Conservation (phyloP, 2,797 vertebrate species). For the Rhyacichthys aspro region DNA sequence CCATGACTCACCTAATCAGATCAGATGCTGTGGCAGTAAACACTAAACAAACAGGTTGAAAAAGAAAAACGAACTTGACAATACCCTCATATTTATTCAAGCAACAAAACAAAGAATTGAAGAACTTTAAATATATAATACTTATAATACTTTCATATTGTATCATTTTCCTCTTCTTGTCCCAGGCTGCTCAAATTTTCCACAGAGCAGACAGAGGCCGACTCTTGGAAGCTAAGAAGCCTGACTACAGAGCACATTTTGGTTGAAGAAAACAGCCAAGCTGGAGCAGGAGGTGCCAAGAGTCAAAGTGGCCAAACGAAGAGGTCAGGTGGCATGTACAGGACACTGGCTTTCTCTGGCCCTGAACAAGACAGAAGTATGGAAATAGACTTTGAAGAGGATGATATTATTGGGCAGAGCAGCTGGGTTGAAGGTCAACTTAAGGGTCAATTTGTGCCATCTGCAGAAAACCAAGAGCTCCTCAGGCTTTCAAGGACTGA, state of each 20-base stretch:
- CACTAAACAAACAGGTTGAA: background rate
- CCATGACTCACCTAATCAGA: background rate
- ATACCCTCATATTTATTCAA: background rate
- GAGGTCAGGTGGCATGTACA: background rate
- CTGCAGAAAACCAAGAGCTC: constrained; percentile 4
- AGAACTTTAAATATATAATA: no score
- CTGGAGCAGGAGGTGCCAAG: background rate
- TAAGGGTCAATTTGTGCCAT: constrained; percentile 4
- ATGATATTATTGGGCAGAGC: background rate
- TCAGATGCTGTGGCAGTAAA: background rate
- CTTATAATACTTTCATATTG: background rate
- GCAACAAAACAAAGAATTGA: background rate
- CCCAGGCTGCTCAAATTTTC: constrained; percentile 68
- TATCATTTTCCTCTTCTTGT: background rate
- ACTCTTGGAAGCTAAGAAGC: constrained; percentile 2
- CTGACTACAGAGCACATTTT: background rate
- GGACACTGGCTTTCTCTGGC: background rate
- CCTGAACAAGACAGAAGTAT: constrained; percentile 2
- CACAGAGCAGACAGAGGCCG: constrained; percentile 24
- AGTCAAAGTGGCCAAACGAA: constrained; percentile 8
- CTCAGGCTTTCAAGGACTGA: constrained; percentile 2
- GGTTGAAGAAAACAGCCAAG: background rate
- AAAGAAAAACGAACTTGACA: background rate
- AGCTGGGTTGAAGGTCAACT: constrained; percentile 16
- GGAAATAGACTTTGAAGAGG: constrained; percentile 15